A percentile compares a stretch with the other conserved stretches of the same genome.
Evolutionary conservation across 2,113 vertebrate genomes (phyloP).

Genomic region (Gasterosteus nipponicus): DNA sequence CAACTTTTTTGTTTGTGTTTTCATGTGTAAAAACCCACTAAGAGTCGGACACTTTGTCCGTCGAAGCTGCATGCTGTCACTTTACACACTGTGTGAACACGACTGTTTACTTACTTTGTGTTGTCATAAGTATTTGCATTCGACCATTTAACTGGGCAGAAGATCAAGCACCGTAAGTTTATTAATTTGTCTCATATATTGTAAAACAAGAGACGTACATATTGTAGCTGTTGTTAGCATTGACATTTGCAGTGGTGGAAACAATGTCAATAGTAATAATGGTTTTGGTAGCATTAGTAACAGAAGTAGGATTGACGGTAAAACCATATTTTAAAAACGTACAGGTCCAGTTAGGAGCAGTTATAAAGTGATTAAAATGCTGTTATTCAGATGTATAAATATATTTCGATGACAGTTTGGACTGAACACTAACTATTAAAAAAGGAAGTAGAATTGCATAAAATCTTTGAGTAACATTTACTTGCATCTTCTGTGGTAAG

Average conservation of each 20-base stretch:
- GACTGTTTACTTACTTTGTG: not conserved
- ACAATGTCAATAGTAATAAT: not conserved
- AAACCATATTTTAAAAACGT: not conserved
- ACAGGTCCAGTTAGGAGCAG: not conserved
- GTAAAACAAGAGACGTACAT: not conserved
- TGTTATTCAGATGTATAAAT: not conserved
- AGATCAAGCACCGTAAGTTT: not conserved
- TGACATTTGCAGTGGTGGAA: not conserved
- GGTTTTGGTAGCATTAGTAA: not conserved
- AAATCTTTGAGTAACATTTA: not conserved
- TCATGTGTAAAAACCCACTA: slow-evolving; percentile 6
- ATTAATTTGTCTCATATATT: not conserved
- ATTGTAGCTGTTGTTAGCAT: not conserved
- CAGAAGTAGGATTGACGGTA: not conserved
- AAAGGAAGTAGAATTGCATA: not conserved
- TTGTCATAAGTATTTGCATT: slow-evolving; percentile 56
- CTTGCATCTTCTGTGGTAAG: not conserved
- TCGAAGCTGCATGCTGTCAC: not conserved
- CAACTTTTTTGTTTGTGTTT: slow-evolving; percentile 41
- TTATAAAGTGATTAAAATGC: not conserved
- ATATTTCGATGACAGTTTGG: not conserved
- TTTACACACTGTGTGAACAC: not conserved
- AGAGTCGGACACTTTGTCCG: not conserved
- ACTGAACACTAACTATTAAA: not conserved
- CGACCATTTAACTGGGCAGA: not conserved